Percentiles rank a stretch among this genome's conserved stretches.
Evolutionary conservation across 2,888 invertebrate species (phyloP).

Genomic region (Noctua comes): DNA sequence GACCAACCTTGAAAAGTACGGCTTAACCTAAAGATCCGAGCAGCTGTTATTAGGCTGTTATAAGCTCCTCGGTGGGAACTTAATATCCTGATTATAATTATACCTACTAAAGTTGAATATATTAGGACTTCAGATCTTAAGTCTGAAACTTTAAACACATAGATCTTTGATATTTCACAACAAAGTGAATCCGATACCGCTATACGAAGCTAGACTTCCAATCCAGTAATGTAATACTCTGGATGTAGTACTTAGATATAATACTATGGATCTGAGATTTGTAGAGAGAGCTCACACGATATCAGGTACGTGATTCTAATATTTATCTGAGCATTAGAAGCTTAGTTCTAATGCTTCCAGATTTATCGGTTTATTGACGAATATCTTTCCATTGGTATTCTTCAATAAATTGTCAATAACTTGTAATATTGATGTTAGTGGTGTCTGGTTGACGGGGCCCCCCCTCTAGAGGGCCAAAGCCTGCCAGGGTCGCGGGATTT

Average conservation of each 20-base stretch:
- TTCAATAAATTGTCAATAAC: too few relatives aligned
- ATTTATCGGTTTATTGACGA: constrained; percentile 48
- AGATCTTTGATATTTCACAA: not conserved
- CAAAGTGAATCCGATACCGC: constrained; percentile 8
- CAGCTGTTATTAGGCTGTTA: not conserved
- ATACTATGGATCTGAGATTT: constrained; percentile 29
- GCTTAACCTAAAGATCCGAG: not conserved
- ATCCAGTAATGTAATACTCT: constrained; percentile 39
- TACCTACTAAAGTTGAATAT: not conserved
- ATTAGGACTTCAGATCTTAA: not conserved
- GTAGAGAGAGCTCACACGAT: constrained; percentile 30
- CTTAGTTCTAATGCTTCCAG: constrained; percentile 24
- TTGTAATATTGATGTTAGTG: too few relatives aligned
- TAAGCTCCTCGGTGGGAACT: not conserved
- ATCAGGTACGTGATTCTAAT: constrained; percentile 67
- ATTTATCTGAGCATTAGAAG: constrained; percentile 56
- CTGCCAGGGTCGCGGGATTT: too few relatives aligned
- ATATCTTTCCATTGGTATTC: too few relatives aligned
- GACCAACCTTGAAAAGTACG: not conserved
- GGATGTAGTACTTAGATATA: constrained; percentile 25
- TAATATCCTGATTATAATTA: not conserved
- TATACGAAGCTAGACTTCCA: not conserved
- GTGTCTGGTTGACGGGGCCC: too few relatives aligned
- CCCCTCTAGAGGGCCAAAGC: too few relatives aligned
- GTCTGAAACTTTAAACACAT: not conserved